Evolutionary conservation across 2,113 vertebrate genomes (phyloP).

Genomic region (Hypanus sabinus): DNA sequence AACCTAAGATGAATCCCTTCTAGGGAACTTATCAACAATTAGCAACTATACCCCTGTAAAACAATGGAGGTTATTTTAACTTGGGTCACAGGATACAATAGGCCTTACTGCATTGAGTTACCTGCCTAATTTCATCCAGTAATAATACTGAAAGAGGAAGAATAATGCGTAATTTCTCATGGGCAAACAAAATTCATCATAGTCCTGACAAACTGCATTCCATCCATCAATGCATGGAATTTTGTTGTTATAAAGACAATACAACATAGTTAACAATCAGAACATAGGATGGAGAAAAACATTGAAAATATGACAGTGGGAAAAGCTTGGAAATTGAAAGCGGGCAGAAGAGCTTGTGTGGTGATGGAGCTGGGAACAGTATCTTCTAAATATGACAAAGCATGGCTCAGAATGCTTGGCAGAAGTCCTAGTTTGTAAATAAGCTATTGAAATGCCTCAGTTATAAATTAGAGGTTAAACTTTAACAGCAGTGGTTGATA

Average conservation of each 20-base stretch:
- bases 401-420: background rate
- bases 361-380: background rate
- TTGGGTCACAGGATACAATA: background rate
- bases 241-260: background rate
- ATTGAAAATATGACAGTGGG: background rate
- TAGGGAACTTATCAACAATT: background rate
- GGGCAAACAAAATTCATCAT: background rate
- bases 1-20: background rate
- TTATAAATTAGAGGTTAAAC: background rate
- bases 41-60: background rate
- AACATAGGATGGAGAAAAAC: background rate
- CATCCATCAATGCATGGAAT: background rate
- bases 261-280: background rate
- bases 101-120: background rate
- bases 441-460: constrained; percentile 17
- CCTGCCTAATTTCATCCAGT: background rate
- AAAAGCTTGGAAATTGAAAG: background rate
- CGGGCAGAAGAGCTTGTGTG: background rate
- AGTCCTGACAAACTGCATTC: background rate
- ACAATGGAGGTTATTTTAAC: background rate
- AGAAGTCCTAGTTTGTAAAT: background rate
- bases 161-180: background rate
- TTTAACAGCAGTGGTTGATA: constrained; percentile 21
- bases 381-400: background rate
- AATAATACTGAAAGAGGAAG: background rate